Percentiles rank a stretch among this genome's conserved stretches.
These are phyloP conservation scores for Dasyprocta punctata DNA, from an alignment of 2,113 vertebrate species.

Conservation along the genomic window DNA sequence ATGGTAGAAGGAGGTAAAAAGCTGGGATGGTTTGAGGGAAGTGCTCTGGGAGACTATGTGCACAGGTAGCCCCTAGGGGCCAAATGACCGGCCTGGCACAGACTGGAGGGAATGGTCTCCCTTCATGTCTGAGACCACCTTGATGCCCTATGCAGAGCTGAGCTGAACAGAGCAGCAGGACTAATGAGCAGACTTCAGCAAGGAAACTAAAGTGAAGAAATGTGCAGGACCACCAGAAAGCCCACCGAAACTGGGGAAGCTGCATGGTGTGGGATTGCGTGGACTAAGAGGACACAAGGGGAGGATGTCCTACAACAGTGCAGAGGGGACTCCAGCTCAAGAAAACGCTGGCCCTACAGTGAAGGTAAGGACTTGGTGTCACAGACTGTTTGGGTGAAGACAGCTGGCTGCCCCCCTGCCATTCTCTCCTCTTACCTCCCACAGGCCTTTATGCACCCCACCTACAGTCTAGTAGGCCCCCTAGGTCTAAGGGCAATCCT, in stretches of 20 bases:
- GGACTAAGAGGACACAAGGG: too few species aligned
- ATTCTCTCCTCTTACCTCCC: background rate
- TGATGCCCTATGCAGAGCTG: background rate
- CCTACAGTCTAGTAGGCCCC: background rate
- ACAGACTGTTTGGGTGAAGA: background rate
- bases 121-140: background rate
- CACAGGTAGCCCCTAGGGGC: background rate
- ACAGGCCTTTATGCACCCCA: background rate
- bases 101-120: background rate
- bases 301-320: background rate
- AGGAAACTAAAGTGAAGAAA: background rate
- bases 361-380: background rate
- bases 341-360: background rate
- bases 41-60: background rate
- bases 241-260: background rate
- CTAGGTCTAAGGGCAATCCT: background rate
- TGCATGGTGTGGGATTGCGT: background rate
- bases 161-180: background rate
- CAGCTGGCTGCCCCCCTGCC: background rate
- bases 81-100: background rate
- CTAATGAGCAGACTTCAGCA: background rate
- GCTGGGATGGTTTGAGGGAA: background rate
- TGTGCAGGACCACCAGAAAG: background rate
- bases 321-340: background rate
- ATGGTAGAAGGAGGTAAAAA: rapidly evolving